These are phyloP conservation scores for Archilochus colubris DNA, from an alignment of 2,113 vertebrate species.

Conservation along the genomic window DNA sequence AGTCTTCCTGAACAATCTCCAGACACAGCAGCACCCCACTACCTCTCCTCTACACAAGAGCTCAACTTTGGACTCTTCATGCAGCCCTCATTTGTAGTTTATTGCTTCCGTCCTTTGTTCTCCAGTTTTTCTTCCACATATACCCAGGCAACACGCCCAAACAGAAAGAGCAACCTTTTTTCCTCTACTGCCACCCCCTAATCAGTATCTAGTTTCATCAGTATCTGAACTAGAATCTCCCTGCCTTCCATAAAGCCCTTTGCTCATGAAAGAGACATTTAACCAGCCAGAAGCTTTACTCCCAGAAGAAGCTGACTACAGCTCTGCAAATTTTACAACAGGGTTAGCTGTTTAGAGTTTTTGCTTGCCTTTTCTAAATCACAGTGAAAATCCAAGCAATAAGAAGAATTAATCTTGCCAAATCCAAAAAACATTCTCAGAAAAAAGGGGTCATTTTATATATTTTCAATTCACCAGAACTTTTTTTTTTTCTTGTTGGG, in stretches of 20 bases:
- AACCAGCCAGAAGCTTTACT: neutral
- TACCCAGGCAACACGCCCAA: neutral
- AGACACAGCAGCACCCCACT: neutral
- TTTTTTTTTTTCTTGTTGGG: neutral
- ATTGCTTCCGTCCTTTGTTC: neutral
- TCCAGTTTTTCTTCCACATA: neutral
- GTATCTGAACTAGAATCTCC: neutral
- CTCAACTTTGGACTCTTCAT: neutral
- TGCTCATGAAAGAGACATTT: neutral
- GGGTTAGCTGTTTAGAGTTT: neutral
- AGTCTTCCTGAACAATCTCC: neutral
- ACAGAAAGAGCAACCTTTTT: neutral
- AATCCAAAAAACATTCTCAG: neutral
- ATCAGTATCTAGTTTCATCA: neutral
- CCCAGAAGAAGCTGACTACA: neutral
- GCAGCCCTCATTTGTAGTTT: neutral
- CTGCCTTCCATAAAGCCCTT: neutral
- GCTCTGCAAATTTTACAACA: neutral
- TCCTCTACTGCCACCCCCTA: neutral
- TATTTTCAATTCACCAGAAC: neutral
- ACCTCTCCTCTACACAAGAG: neutral
- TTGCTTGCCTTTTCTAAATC: neutral
- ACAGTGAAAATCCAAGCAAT: neutral
- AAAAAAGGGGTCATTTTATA: fast-evolving
- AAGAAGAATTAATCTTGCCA: neutral